Conservation (phyloP, 1,140 invertebrate species). For the Ceratoteleas bidentatus region DNA sequence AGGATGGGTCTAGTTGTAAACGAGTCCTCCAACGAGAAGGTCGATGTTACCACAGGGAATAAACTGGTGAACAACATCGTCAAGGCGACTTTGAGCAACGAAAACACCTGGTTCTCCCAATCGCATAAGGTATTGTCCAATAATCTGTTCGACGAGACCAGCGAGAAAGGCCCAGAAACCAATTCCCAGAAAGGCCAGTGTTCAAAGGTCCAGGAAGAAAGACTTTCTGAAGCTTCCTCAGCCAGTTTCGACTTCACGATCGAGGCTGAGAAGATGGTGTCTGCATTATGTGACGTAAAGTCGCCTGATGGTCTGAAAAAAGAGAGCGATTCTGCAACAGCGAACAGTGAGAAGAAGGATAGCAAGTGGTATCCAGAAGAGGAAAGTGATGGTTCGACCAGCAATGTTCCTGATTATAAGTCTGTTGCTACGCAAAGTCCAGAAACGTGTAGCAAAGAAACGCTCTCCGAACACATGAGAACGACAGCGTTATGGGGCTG, state of each 20-base stretch:
- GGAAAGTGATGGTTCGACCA: slow-evolving; percentile 44
- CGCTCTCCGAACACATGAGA: slow-evolving; percentile 69
- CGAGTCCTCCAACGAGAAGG: slow-evolving; percentile 54
- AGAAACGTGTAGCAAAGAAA: slow-evolving; percentile 17
- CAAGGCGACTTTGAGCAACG: slow-evolving; percentile 20
- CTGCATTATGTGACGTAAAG: slow-evolving; percentile 73
- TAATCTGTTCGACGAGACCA: slow-evolving; percentile 22
- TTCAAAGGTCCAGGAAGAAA: slow-evolving; percentile 66
- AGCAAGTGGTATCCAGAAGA: slow-evolving; percentile 66
- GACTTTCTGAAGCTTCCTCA: slow-evolving; percentile 72
- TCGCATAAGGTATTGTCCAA: slow-evolving; percentile 13
- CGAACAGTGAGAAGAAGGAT: slow-evolving; percentile 66
- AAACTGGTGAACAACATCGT: slow-evolving; percentile 14
- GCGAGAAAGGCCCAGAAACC: background rate
- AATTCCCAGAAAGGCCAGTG: background rate
- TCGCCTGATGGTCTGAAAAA: slow-evolving; percentile 69
- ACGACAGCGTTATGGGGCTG: slow-evolving; percentile 73
- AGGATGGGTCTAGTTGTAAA: slow-evolving; percentile 51
- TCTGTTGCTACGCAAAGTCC: slow-evolving; percentile 68
- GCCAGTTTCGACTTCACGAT: slow-evolving; percentile 76
- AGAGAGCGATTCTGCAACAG: slow-evolving; percentile 42
- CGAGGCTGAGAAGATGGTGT: slow-evolving; percentile 78
- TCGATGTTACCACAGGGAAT: slow-evolving; percentile 25
- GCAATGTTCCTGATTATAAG: slow-evolving; percentile 2
- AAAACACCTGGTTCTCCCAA: slow-evolving; percentile 17